Base-by-base conservation (phyloP, 1,140 invertebrate species). In the Odontomachus brunneus region DNA sequence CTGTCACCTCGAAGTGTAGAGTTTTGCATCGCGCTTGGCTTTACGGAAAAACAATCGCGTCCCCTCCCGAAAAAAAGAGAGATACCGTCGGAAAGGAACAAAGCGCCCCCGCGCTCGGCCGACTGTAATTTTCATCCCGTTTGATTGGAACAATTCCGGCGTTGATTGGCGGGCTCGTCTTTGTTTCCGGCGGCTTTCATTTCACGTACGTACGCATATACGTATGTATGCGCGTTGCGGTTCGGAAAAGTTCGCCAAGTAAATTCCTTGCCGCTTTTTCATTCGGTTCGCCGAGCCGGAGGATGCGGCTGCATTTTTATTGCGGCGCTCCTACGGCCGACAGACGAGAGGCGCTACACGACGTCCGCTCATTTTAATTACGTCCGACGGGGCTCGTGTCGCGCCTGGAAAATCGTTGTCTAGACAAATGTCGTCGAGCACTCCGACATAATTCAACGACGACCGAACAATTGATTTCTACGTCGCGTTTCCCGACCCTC, bases 1-100 rank as follows among this genome's bases (percentile, higher is more conserved):
- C 15, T 53, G 71, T 53, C 48, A 74, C 69, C 67, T 67, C 60
- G 62, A 83, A 53, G 80, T 67, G 88, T 85, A 75, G 87, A 84
- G 83, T 67, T 83, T 90, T 84, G 86, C 82, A 11, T 14, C 24
- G 15, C 60, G 22, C 48, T 4, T 66, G 24, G 66, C 19, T 55
- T 83, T 75, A 48, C 24, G 72, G 15, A 57, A 73, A 87, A 86
- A 83, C 53, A 87, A 67, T 86, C 80, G 14, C 48, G 26, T 48
- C 24, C n/a, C n/a, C n/a, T n/a, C n/a, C 17, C 7, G 17, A 53
- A 44, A 24, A 69, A 62, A 17, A 5, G 62, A 14, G 9, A 73
- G 84, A 67, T 81, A 84, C 65, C 51, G 26, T 14, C 38, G 38
- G 29, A 49, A 55, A 57, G 17, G 14, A 67, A 84, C 17, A 80